phyloP scores from a whole-genome alignment of 1,140 invertebrate species.

The Drosophila mayri region DNA sequence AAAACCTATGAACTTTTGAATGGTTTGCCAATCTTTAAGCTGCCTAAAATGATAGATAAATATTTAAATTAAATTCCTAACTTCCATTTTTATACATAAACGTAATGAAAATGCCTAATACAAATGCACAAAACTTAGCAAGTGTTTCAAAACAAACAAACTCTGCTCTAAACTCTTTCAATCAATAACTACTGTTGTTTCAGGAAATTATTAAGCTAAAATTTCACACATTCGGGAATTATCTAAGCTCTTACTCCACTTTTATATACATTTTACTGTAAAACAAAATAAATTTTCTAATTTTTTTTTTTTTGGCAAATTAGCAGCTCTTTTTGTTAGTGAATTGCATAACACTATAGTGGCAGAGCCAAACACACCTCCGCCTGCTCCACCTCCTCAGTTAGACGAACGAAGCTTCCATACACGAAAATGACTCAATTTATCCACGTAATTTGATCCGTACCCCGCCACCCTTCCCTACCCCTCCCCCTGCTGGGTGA shows the following conservation, averaged over 20 bases:
- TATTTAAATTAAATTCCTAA: too few species aligned
- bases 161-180: too few species aligned
- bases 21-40: not conserved
- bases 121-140: too few species aligned
- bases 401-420: constrained; percentile 3
- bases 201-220: not conserved
- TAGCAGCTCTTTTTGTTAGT: constrained; percentile 2
- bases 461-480: not conserved
- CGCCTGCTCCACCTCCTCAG: not conserved
- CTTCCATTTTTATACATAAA: too few species aligned
- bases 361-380: not conserved
- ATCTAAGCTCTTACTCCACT: constrained; percentile 1
- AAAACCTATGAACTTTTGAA: too few species aligned
- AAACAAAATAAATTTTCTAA: not conserved
- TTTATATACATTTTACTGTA: not conserved
- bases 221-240: not conserved
- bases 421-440: constrained; percentile 40
- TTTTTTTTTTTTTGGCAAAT: constrained; percentile 18
- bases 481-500: not conserved
- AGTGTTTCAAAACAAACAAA: too few species aligned
- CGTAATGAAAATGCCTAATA: too few species aligned
- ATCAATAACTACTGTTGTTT: too few species aligned
- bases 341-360: constrained; percentile 9
- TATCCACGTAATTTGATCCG: constrained; percentile 25
- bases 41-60: not conserved